phyloP scores from a whole-genome alignment of 2,113 vertebrate genomes.

The Marmota monax region DNA sequence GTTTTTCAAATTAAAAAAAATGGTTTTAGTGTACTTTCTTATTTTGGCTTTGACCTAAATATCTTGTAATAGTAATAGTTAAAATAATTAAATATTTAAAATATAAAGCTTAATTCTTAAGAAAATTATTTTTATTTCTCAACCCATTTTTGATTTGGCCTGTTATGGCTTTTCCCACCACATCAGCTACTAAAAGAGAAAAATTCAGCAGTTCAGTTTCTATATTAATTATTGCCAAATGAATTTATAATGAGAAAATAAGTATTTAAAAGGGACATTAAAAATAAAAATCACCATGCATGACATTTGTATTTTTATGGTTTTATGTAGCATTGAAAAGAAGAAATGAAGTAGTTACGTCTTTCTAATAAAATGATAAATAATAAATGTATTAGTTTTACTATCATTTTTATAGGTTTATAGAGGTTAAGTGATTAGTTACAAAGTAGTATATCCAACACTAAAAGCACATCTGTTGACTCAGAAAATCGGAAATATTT shows the following conservation, averaged over 20 bases:
- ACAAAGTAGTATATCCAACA: not conserved
- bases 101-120: slow-evolving; percentile 25
- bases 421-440: not conserved
- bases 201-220: slow-evolving; percentile 37
- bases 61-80: slow-evolving; percentile 21
- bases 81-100: slow-evolving; percentile 25
- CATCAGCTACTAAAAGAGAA: slow-evolving; percentile 22
- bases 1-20: slow-evolving; percentile 29
- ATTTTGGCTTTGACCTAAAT: slow-evolving; percentile 11
- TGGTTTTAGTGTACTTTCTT: not conserved
- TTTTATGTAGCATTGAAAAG: not conserved
- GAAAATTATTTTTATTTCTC: not conserved
- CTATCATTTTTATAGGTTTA: slow-evolving; percentile 10
- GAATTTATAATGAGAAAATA: slow-evolving; percentile 59
- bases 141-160: slow-evolving; percentile 24
- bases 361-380: slow-evolving; percentile 45
- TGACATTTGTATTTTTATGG: not conserved
- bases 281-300: slow-evolving; percentile 27
- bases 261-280: slow-evolving; percentile 47
- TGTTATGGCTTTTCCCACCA: not conserved
- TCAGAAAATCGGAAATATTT: not conserved
- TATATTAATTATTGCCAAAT: not conserved
- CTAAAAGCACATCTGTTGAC: not conserved
- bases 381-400: slow-evolving; percentile 3
- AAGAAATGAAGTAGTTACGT: not conserved